Percentiles rank a stretch among this genome's conserved stretches.
These are phyloP conservation scores for Catocala fraxini DNA, from an alignment of 2,888 invertebrate genomes.

Conservation along the genomic window DNA sequence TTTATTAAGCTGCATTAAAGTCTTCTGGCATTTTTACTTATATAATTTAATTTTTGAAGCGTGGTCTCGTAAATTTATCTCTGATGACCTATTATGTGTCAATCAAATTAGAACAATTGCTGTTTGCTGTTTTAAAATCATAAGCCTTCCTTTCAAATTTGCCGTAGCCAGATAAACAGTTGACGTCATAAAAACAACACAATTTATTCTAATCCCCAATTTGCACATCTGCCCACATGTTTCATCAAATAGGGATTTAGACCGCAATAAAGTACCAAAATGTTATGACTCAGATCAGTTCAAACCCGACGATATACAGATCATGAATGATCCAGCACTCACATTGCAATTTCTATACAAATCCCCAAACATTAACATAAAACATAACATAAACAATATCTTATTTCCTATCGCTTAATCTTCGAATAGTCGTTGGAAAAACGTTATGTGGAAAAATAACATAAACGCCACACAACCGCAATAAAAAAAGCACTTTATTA, in stretches of 20 bases:
- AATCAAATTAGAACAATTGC: too few species aligned
- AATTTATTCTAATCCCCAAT: too few species aligned
- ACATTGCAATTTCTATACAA: constrained; percentile 11
- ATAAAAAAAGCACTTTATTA: neutral
- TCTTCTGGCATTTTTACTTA: too few species aligned
- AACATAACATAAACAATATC: constrained; percentile 13
- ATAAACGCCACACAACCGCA: neutral
- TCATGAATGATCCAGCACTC: constrained; percentile 9
- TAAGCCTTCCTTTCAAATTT: too few species aligned
- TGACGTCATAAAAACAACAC: too few species aligned
- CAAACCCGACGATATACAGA: constrained; percentile 8
- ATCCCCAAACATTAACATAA: constrained; percentile 3
- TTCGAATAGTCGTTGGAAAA: constrained; percentile 1
- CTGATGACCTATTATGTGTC: too few species aligned
- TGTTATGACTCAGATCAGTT: neutral
- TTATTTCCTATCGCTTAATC: constrained; percentile 5
- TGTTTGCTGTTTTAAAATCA: too few species aligned
- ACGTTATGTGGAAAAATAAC: neutral
- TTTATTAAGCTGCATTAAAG: too few species aligned
- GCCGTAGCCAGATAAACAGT: too few species aligned
- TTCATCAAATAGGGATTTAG: constrained; percentile 2
- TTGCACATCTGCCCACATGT: neutral
- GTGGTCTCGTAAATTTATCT: too few species aligned
- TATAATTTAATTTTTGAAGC: too few species aligned
- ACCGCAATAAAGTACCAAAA: constrained; percentile 1